phyloP scores from a whole-genome alignment of 2,888 invertebrate genomes.

The Lasioglossum zephyrum region DNA sequence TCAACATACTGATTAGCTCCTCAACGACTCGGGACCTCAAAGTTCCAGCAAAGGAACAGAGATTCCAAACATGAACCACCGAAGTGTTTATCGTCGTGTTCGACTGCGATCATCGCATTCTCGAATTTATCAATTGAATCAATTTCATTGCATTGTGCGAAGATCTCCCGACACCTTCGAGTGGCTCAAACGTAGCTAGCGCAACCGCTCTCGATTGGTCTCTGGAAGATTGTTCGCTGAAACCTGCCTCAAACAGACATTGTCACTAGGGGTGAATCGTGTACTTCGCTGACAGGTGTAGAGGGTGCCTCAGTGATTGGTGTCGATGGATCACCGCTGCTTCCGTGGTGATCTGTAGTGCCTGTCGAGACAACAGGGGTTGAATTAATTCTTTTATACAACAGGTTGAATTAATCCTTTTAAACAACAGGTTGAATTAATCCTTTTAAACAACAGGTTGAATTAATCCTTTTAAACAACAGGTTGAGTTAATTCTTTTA shows the following conservation, averaged over 20 bases:
- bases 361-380: conserved; percentile 59
- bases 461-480: not conserved
- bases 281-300: conserved; percentile 80
- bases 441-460: no score
- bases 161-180: conserved; percentile 31
- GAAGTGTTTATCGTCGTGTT: not conserved
- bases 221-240: conserved; percentile 61
- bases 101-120: not conserved
- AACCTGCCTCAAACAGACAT: conserved; percentile 73
- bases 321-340: conserved; percentile 81
- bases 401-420: not conserved
- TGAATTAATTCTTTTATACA: not conserved
- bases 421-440: not conserved
- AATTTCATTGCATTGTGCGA: conserved; percentile 28
- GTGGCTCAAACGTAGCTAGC: conserved; percentile 30
- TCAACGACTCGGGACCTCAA: not conserved
- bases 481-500: not conserved
- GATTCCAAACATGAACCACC: not conserved
- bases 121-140: not conserved
- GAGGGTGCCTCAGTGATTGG: conserved; percentile 83
- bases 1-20: conserved; percentile 13
- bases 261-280: conserved; percentile 73
- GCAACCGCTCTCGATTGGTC: conserved; percentile 44
- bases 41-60: not conserved
- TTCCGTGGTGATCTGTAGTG: conserved; percentile 79